These are phyloP conservation scores for Acipenser transmontanus DNA, from an alignment of 2,797 vertebrate species.

Conservation along the genomic window DNA sequence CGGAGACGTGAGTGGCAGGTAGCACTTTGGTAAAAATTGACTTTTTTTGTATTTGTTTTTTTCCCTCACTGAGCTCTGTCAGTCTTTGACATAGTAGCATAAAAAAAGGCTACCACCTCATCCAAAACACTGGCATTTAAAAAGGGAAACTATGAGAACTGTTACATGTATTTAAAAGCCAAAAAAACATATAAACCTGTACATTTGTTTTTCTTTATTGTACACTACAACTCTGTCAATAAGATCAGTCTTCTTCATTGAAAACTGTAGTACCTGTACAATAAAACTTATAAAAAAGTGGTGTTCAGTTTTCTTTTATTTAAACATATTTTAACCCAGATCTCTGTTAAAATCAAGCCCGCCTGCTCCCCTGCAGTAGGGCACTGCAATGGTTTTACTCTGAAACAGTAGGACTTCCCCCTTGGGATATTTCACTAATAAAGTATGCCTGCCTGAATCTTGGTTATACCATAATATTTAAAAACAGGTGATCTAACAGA, in stretches of 20 bases:
- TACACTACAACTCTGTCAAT: constrained; percentile 47
- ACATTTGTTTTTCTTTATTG: constrained; percentile 36
- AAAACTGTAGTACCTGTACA: constrained; percentile 60
- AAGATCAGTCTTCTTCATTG: constrained; percentile 47
- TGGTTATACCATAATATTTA: too few relatives aligned
- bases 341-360: too few relatives aligned
- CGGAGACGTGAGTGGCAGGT: too few relatives aligned
- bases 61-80: background rate
- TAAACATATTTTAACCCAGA: background rate
- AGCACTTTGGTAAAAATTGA: too few relatives aligned
- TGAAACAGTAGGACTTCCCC: too few relatives aligned
- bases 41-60: background rate
- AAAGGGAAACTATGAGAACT: constrained; percentile 23
- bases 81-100: constrained; percentile 23
- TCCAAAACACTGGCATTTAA: constrained; percentile 29
- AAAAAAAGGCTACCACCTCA: constrained; percentile 19
- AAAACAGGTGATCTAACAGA: too few relatives aligned
- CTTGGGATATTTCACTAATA: too few relatives aligned
- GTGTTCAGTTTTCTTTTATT: background rate
- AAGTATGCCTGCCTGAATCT: too few relatives aligned
- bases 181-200: constrained; percentile 41
- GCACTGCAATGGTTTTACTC: too few relatives aligned
- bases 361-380: too few relatives aligned
- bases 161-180: constrained; percentile 47
- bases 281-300: constrained; percentile 54